Evolutionary conservation across 2,797 vertebrate species (phyloP).

Genomic region (Monodelphis domestica): DNA sequence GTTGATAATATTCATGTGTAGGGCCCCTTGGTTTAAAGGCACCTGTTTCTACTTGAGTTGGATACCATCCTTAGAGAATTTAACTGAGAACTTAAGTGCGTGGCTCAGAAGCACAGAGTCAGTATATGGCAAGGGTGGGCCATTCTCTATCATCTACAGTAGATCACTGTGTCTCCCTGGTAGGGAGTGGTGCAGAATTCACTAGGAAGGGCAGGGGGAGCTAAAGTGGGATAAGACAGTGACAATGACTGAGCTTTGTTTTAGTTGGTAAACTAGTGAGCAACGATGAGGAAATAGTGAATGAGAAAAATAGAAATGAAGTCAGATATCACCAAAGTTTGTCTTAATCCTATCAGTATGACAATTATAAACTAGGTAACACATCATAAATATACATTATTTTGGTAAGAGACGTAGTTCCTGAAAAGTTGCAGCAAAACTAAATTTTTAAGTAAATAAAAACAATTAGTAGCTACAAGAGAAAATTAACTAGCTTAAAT

Average conservation of each 20-base stretch:
- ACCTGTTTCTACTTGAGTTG: not conserved
- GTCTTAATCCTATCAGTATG: not conserved
- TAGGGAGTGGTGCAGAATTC: not conserved
- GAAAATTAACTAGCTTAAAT: not conserved
- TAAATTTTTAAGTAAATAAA: not conserved
- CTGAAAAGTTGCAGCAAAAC: not conserved
- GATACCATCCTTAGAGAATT: not conserved
- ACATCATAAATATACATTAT: no score
- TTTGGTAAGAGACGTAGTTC: not conserved
- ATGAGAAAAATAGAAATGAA: not conserved
- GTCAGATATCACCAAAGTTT: not conserved
- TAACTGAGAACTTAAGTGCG: not conserved
- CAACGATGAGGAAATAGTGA: not conserved
- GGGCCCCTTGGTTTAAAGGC: not conserved
- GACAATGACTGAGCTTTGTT: not conserved
- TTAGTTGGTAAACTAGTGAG: not conserved
- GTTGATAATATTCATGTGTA: not conserved
- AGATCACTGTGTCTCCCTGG: not conserved
- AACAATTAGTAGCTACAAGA: not conserved
- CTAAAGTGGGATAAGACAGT: not conserved
- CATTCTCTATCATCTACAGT: not conserved
- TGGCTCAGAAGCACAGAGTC: not conserved
- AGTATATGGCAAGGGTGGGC: not conserved
- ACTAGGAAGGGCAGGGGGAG: not conserved
- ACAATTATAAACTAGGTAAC: not conserved